phyloP scores from a whole-genome alignment of 2,888 invertebrate species.

The Cinara cedri region DNA sequence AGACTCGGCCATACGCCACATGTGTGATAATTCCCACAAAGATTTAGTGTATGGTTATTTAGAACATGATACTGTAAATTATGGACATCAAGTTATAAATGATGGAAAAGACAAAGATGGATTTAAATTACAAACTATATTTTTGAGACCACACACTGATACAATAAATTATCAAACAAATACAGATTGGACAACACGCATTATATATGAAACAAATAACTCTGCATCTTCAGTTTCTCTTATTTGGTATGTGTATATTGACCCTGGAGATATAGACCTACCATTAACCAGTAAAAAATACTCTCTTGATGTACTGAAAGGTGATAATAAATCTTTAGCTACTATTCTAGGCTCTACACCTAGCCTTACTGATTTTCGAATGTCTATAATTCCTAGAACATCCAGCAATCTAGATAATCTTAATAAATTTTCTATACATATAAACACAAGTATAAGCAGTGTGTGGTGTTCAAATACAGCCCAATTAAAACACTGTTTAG shows the following conservation, averaged over 20 bases:
- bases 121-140: conserved; percentile 78
- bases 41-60: conserved; percentile 75
- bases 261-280: conserved; percentile 28
- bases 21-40: conserved; percentile 44
- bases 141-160: conserved; percentile 70
- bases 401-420: not conserved
- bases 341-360: conserved; percentile 48
- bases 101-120: conserved; percentile 70
- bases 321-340: not conserved
- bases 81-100: conserved; percentile 87
- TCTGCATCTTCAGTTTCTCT: conserved; percentile 24
- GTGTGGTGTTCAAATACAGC: conserved; percentile 23
- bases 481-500: conserved; percentile 29
- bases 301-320: conserved; percentile 2
- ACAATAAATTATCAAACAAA: not conserved
- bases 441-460: conserved; percentile 37
- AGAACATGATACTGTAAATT: conserved; percentile 88
- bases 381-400: conserved; percentile 34
- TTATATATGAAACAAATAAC: conserved; percentile 67
- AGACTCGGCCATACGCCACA: conserved; percentile 35
- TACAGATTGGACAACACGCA: conserved; percentile 85
- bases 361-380: conserved; percentile 56
- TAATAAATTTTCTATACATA: not conserved
- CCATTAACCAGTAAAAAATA: conserved; percentile 1
- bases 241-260: conserved; percentile 49